Conservation (phyloP, 1,140 invertebrate genomes). For the Papilio aristodemus region DNA sequence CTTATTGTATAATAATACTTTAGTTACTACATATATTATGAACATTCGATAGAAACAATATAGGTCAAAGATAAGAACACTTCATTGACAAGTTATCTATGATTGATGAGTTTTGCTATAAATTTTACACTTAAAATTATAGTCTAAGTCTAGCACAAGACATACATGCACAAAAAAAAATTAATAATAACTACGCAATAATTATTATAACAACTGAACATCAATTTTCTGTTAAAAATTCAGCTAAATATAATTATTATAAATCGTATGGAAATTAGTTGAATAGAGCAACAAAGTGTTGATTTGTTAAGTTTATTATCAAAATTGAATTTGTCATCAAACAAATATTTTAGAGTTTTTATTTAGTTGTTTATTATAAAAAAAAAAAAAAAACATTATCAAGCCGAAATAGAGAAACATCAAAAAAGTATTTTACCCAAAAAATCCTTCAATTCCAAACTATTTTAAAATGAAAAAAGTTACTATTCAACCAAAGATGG, state of each 20-base stretch:
- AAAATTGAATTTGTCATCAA: no score
- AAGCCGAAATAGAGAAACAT: no score
- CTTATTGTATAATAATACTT: slow-evolving; percentile 31
- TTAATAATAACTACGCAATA: background rate
- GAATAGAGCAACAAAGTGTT: no score
- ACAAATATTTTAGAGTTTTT: no score
- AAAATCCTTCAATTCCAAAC: background rate
- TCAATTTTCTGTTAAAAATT: no score
- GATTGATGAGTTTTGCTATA: slow-evolving; percentile 35
- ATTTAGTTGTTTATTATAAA: no score
- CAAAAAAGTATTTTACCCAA: no score
- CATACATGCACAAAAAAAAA: background rate
- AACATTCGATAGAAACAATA: slow-evolving; percentile 39
- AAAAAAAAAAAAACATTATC: no score
- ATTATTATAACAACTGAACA: background rate
- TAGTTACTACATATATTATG: slow-evolving; percentile 25
- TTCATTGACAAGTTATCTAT: slow-evolving; percentile 41
- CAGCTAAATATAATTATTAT: no score
- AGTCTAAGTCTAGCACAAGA: slow-evolving; percentile 6
- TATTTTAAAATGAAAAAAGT: background rate
- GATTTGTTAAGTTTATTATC: no score
- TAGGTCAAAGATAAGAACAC: slow-evolving; percentile 51
- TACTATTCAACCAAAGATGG: slow-evolving; percentile 27
- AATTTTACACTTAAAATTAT: slow-evolving; percentile 16
- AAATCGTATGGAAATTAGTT: no score